Base-by-base conservation (phyloP, 2,888 invertebrate genomes). In the Eilema sororculum region DNA sequence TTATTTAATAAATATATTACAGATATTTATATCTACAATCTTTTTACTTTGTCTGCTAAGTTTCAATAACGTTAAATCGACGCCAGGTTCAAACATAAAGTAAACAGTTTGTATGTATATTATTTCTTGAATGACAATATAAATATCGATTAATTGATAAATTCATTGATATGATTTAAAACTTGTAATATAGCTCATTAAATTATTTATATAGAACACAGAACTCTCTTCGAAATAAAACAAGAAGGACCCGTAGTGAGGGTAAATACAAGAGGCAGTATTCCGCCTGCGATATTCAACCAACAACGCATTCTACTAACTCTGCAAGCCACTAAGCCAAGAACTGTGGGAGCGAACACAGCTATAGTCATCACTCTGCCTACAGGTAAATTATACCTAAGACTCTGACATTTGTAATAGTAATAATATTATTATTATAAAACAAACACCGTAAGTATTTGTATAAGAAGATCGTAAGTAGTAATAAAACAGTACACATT, bases 301-400 rank as follows among this genome's bases (percentile, higher is more conserved):
- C 80, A 78, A 69, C 82, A 83, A 63, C 85, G 78, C 8, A 79
- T 93, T 16, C 67, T 89, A 3, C 81, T 93, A 57, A 80, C 87
- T 16, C 68, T 93, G 67, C 77, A 77, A 57, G 93, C 90, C 0
- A 79, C 78, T 0, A 93, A 91, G 74, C 85, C 86, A 24, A 85
- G 90, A 68, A 91, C 92, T 22, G 89, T 93, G 1, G 92, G 91
- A 3, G 93, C 91, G 4, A 88, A 77, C 56, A 85, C 93, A 41
- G 86, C 86, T 20, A 80, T 94, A 16, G 78, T 87, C 68, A 85
- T 94, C 74, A 74, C 81, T 65, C 85, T 93, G 64, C 93, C 46
- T 74, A 75, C 82, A 84, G 91, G 93, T 93, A 84, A 75, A 6
- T 46, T 46, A 46, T 20, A 20, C 33, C 33, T 37, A 41, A 41